Base-by-base conservation (phyloP, 2,888 invertebrate species). In the Cinara cedri region DNA sequence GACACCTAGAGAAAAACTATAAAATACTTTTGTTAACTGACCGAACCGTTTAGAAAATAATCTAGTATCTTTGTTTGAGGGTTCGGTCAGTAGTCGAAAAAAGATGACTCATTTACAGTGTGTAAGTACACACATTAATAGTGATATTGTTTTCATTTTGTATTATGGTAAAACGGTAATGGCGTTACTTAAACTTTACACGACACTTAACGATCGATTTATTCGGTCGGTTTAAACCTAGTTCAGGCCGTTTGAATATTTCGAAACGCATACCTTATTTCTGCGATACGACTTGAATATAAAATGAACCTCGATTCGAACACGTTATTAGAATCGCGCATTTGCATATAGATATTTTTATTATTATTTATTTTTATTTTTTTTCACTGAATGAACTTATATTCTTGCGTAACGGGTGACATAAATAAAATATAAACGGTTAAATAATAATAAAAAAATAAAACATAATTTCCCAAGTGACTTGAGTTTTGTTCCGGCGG, bases 381-480 rank as follows among this genome's bases (percentile, higher is more conserved):
- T 34, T 34, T 34, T 3, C 34, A 34, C 34, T 6, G 34, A 34
- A 34, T 6, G 6, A 3, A 34, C 34, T 44, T 8, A 9, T 42
- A 44, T 13, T n/a, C n/a, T n/a, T 11, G 19, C 63, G 42, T 3
- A 4, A 34, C 19, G 19, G 13, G 13, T 42, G 13, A 1, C 42
- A 19, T 44, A 21, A 13, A 6, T 42, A 19, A n/a, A 42, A 19
- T 19, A 42, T 21, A 44, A 13, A 63, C 42, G 42, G 34, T 34
- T 34, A 34, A 34, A 34, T 34, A 4, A 34, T 34, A 34, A 34
- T 4, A 34, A 3, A 34, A 34, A 34, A 34, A 34, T 4, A 63
- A 63, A 19, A 63, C 13, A 63, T 63, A 42, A 63, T 63, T 63
- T 63, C 63, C 44, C 21, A 21, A 44, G 63, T 63, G 63, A 44